A percentile compares a stretch with the other conserved stretches of the same genome.
phyloP scores from a whole-genome alignment of 2,888 invertebrate genomes.

The Boloria euphrosyne region DNA sequence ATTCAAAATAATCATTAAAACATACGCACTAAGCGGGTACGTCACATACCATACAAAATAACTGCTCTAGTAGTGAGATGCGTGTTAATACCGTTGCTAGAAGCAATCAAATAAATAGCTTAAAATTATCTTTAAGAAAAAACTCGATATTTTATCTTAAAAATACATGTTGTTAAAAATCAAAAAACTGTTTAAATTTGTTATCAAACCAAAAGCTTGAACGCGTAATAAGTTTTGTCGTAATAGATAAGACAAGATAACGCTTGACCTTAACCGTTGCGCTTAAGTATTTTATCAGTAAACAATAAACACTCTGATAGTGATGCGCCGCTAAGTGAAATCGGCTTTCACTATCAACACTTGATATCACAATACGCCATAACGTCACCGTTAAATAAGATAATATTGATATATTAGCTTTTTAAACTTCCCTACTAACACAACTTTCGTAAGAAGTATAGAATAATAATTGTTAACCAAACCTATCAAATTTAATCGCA shows the following conservation, averaged over 20 bases:
- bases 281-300: slow-evolving; percentile 53
- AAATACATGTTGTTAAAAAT: slow-evolving; percentile 3
- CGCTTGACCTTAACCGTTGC: slow-evolving; percentile 62
- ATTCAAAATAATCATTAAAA: too few species aligned
- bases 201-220: slow-evolving; percentile 35
- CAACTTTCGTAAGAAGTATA: too few species aligned
- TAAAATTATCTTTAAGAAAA: too few species aligned
- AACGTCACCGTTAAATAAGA: slow-evolving; percentile 34
- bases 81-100: too few species aligned
- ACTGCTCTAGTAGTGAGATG: too few species aligned
- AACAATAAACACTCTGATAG: slow-evolving; percentile 53
- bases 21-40: too few species aligned
- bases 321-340: slow-evolving; percentile 46
- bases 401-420: neutral
- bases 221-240: slow-evolving; percentile 32
- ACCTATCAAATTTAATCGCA: too few species aligned
- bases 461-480: too few species aligned
- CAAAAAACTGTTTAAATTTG: slow-evolving; percentile 6
- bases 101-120: too few species aligned
- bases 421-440: neutral
- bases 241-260: slow-evolving; percentile 52
- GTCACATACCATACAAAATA: too few species aligned
- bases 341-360: slow-evolving; percentile 47
- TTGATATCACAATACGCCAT: slow-evolving; percentile 26
- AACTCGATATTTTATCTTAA: neutral